Conservation (phyloP, 1,140 invertebrate species). For the Proctacanthus coquilletti region DNA sequence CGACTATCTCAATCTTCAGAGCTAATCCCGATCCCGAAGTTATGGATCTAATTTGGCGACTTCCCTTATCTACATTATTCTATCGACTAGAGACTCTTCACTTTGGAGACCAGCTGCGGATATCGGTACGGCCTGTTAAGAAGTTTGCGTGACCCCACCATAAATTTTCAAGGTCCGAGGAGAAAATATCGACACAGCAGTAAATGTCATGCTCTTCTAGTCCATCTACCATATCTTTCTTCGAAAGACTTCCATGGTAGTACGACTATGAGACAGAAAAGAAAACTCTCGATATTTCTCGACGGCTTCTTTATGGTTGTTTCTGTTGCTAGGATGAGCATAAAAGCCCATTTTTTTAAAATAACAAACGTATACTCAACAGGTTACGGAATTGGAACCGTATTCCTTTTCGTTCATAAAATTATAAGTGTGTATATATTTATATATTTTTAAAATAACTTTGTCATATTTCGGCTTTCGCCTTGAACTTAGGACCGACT, state of each 20-base stretch:
- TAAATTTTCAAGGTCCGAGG: conserved; percentile 15
- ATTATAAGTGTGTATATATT: conserved; percentile 45
- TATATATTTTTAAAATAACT: conserved; percentile 18
- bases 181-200: conserved; percentile 11
- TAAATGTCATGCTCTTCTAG: conserved; percentile 1
- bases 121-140: conserved; percentile 17
- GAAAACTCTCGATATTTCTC: conserved; percentile 72
- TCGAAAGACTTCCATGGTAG: conserved; percentile 51
- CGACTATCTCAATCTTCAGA: too few species aligned
- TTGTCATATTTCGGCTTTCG: conserved; percentile 37
- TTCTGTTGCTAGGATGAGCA: conserved; percentile 34
- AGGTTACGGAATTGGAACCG: conserved; percentile 56
- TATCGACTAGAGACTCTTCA: conserved; percentile 78
- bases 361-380: conserved; percentile 22
- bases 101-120: conserved; percentile 69
- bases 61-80: conserved; percentile 81
- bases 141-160: conserved; percentile 15
- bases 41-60: conserved; percentile 67
- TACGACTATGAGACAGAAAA: conserved; percentile 33
- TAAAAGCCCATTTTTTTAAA: conserved; percentile 17
- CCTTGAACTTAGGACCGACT: conserved; percentile 70
- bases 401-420: too few species aligned
- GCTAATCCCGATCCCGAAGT: conserved; percentile 63
- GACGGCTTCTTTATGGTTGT: conserved; percentile 34
- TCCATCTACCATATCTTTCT: conserved; percentile 51